A percentile compares a stretch with the other conserved stretches of the same genome.
Evolutionary conservation across 2,113 vertebrate genomes (phyloP).

Genomic region (Psittacus erithacus): DNA sequence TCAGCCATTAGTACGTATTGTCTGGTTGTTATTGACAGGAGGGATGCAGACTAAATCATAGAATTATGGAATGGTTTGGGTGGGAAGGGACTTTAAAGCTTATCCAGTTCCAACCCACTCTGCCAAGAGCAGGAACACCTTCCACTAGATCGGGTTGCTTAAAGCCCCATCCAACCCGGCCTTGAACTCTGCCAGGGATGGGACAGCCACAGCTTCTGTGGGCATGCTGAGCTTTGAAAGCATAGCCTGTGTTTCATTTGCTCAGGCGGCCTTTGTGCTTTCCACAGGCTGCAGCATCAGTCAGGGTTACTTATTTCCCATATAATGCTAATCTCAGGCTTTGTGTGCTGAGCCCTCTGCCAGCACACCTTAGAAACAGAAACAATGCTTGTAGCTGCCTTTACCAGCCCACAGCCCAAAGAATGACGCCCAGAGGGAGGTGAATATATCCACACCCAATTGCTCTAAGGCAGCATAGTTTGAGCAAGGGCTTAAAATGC

Average conservation of each 20-base stretch:
- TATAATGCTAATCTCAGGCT: accelerated
- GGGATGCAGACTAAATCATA: not conserved
- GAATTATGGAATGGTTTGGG: not conserved
- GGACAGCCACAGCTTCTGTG: not conserved
- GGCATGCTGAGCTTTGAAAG: not conserved
- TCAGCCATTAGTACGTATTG: accelerated
- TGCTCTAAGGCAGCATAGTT: accelerated
- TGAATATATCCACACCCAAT: accelerated
- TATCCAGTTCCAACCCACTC: not conserved
- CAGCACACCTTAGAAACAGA: not conserved
- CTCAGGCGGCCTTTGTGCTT: not conserved
- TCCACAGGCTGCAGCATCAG: not conserved
- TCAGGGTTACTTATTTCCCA: not conserved
- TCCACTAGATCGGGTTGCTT: not conserved
- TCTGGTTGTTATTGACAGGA: accelerated
- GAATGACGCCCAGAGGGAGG: not conserved
- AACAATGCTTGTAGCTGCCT: not conserved
- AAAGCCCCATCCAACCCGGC: not conserved
- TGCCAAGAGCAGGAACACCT: not conserved
- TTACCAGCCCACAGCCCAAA: not conserved
- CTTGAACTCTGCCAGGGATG: not conserved
- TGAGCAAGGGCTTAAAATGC: not conserved
- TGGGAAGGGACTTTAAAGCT: not conserved
- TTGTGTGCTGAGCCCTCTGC: not conserved
- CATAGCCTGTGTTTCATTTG: accelerated